Evolutionary conservation across 2,113 vertebrate genomes (phyloP).

Genomic region (Gavia stellata): DNA sequence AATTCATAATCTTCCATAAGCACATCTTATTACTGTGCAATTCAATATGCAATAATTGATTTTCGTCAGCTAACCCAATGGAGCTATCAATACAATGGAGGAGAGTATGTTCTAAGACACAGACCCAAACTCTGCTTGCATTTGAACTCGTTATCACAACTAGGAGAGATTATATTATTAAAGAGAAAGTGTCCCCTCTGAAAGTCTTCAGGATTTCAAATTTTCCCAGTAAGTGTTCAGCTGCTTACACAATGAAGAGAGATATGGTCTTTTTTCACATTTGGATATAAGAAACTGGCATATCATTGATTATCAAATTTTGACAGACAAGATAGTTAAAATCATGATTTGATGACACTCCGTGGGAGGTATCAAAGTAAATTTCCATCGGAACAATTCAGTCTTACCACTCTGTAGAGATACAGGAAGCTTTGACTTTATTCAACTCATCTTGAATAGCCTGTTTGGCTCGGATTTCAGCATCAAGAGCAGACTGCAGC

Average conservation of each 20-base stretch:
- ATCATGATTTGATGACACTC: background rate
- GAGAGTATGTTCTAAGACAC: background rate
- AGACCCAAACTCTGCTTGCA: background rate
- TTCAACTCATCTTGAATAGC: slow-evolving; percentile 94
- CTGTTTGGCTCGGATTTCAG: slow-evolving; percentile 97
- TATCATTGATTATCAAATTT: background rate
- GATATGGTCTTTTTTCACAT: background rate
- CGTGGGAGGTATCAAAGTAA: background rate
- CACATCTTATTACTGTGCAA: background rate
- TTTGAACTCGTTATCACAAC: background rate
- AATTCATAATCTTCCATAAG: background rate
- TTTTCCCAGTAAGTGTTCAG: background rate
- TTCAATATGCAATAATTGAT: background rate
- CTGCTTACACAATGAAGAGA: background rate
- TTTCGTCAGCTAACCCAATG: background rate
- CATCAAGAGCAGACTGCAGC: slow-evolving; percentile 94
- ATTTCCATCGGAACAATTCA: background rate
- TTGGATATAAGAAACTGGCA: background rate
- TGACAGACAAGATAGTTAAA: background rate
- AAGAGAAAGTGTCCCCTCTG: background rate
- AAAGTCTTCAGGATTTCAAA: background rate
- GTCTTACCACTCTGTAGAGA: slow-evolving; percentile 93
- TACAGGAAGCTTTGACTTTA: slow-evolving; percentile 92
- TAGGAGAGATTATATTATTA: background rate
- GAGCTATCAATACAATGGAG: background rate